phyloP scores from a whole-genome alignment of 2,797 vertebrate species.

The Pantherophis alleghaniensis region DNA sequence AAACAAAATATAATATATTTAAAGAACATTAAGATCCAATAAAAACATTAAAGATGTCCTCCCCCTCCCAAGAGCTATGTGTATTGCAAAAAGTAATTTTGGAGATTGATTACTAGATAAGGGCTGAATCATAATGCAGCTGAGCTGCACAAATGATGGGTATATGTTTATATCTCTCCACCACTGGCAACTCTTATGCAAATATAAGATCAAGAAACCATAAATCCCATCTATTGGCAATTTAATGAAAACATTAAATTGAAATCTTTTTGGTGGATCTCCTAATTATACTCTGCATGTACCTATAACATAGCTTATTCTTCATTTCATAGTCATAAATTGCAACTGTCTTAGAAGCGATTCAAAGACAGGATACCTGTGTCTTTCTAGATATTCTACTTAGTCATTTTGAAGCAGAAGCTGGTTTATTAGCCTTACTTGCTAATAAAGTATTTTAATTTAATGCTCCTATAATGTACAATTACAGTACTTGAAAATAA shows the following conservation, averaged over 20 bases:
- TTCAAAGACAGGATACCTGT: neutral
- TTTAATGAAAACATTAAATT: neutral
- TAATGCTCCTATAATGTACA: neutral
- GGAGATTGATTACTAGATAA: neutral
- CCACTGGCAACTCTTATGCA: neutral
- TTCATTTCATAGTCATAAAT: neutral
- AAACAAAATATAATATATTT: neutral
- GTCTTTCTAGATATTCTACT: neutral
- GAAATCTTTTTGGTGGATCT: neutral
- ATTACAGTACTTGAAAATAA: neutral
- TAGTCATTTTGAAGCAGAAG: neutral
- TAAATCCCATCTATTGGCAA: neutral
- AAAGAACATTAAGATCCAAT: neutral
- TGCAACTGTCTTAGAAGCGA: neutral
- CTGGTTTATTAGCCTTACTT: neutral
- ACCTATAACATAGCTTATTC: neutral
- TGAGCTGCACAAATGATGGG: neutral
- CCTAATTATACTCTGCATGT: neutral
- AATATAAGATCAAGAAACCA: neutral
- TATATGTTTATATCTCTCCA: neutral
- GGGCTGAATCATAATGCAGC: neutral
- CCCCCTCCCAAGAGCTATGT: neutral
- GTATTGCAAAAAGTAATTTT: neutral
- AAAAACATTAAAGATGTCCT: neutral
- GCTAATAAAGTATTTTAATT: neutral